A percentile compares a stretch with the other conserved stretches of the same genome.
These are phyloP conservation scores for Tryphoninae sp. DNA, from an alignment of 2,888 invertebrate species.

Conservation along the genomic window DNA sequence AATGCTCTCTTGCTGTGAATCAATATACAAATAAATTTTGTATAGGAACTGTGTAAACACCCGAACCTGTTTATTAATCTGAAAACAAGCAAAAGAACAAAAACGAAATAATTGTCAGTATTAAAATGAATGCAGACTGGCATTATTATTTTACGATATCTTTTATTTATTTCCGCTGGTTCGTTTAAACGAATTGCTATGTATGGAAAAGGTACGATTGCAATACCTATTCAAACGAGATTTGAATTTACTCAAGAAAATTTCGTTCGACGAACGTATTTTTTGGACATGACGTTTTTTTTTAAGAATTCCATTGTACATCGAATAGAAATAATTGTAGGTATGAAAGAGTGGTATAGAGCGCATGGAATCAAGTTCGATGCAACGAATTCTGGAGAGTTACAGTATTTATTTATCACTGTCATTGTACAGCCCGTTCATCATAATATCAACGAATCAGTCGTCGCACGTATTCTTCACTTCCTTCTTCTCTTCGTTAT, in stretches of 20 bases:
- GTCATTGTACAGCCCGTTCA: slow-evolving; percentile 78
- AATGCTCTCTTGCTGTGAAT: slow-evolving; percentile 64
- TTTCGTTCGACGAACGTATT: not conserved
- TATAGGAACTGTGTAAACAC: slow-evolving; percentile 62
- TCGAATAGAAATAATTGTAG: slow-evolving; percentile 29
- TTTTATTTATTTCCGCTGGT: too few species aligned
- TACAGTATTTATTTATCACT: slow-evolving; percentile 79
- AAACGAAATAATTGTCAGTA: not conserved
- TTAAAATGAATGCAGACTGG: not conserved
- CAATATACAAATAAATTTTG: slow-evolving; percentile 66
- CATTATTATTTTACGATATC: too few species aligned
- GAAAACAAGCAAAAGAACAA: slow-evolving; percentile 3
- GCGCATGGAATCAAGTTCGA: not conserved
- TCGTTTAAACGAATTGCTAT: too few species aligned
- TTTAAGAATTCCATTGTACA: slow-evolving; percentile 11
- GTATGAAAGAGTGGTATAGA: not conserved
- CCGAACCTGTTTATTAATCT: slow-evolving; percentile 39
- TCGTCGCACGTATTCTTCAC: slow-evolving; percentile 67
- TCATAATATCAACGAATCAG: slow-evolving; percentile 78
- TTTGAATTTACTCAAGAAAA: not conserved
- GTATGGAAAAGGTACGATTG: too few species aligned
- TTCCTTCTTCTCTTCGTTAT: slow-evolving; percentile 66
- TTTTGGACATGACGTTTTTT: slow-evolving; percentile 11
- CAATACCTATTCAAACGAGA: too few species aligned
- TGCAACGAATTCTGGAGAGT: slow-evolving; percentile 66